phyloP scores from a whole-genome alignment of 2,888 invertebrate species.

The Xylota segnis region DNA sequence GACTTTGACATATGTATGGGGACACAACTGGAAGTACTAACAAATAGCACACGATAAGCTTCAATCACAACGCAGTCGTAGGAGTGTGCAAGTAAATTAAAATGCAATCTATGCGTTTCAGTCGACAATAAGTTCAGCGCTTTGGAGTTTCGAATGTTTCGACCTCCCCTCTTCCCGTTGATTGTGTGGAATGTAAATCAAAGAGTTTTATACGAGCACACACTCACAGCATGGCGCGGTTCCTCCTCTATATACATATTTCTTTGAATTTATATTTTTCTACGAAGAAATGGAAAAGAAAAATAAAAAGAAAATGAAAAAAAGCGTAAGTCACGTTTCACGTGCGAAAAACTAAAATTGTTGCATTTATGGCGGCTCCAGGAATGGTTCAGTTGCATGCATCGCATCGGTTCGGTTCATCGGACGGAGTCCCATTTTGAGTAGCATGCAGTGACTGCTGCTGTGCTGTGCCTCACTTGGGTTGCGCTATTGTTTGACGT shows the following conservation, averaged over 20 bases:
- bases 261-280: constrained; percentile 7
- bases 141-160: constrained; percentile 28
- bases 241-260: constrained; percentile 10
- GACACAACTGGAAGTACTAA: not conserved
- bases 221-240: not conserved
- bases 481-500: constrained; percentile 60
- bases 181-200: constrained; percentile 44
- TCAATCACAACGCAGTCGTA: not conserved
- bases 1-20: constrained; percentile 30
- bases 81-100: constrained; percentile 42
- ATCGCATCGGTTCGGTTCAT: constrained; percentile 58
- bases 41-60: not conserved
- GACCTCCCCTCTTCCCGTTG: constrained; percentile 1
- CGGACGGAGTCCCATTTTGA: constrained; percentile 64
- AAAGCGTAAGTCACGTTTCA: constrained; percentile 64
- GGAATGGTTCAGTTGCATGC: constrained; percentile 59
- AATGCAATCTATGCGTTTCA: constrained; percentile 46
- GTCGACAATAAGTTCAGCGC: constrained; percentile 37
- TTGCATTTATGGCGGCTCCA: constrained; percentile 64
- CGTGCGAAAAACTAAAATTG: constrained; percentile 68
- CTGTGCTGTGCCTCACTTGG: constrained; percentile 22
- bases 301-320: not conserved
- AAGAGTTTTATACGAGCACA: constrained; percentile 1
- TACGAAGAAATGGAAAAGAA: constrained; percentile 28
- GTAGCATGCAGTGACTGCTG: constrained; percentile 23